phyloP scores from a whole-genome alignment of 2,888 invertebrate genomes.

The Drosophila testacea region DNA sequence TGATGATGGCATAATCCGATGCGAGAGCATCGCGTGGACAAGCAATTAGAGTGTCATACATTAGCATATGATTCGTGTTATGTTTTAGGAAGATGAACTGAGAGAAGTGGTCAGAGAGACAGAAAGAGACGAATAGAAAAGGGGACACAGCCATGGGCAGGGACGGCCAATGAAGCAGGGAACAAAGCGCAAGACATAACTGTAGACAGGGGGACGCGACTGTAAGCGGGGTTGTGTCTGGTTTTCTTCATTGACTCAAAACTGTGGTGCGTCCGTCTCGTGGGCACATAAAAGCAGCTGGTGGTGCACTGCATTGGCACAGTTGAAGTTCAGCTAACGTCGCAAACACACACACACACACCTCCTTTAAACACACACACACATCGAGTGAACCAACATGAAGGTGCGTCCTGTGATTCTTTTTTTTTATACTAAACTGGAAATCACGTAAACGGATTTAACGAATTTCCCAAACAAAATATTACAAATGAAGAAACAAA shows the following conservation, averaged over 20 bases:
- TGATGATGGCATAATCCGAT: conserved; percentile 64
- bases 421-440: background rate
- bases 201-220: background rate
- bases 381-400: conserved; percentile 57
- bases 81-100: background rate
- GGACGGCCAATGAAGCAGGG: background rate
- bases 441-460: conserved; percentile 48
- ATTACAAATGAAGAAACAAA: background rate
- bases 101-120: background rate
- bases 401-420: conserved; percentile 59
- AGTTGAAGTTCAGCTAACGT: conserved; percentile 70
- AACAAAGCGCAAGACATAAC: background rate
- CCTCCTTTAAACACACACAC: conserved; percentile 24
- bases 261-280: background rate
- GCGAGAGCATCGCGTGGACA: conserved; percentile 66
- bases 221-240: conserved; percentile 7
- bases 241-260: background rate
- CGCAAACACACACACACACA: conserved; percentile 39
- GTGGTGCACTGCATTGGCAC: conserved; percentile 45
- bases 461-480: conserved; percentile 33
- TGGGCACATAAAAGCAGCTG: conserved; percentile 59
- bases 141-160: background rate
- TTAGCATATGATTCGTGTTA: conserved; percentile 44
- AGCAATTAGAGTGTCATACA: conserved; percentile 70
- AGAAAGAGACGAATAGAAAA: background rate